phyloP scores from a whole-genome alignment of 2,113 vertebrate species.

The Laterallus jamaicensis region DNA sequence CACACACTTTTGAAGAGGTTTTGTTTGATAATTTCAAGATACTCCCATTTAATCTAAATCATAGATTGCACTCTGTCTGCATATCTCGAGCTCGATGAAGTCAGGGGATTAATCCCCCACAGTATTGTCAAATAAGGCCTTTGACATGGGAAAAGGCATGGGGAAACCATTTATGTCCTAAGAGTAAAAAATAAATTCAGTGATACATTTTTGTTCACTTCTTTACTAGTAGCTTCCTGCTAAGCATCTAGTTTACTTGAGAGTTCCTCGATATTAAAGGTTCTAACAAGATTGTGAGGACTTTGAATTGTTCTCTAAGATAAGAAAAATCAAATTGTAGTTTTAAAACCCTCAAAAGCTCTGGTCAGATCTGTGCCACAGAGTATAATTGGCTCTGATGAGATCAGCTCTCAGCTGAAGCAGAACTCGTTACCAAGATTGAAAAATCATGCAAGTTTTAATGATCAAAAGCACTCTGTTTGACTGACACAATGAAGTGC shows the following conservation, averaged over 20 bases:
- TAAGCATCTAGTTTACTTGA: neutral
- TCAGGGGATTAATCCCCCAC: neutral
- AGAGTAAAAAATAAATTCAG: neutral
- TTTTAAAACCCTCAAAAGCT: neutral
- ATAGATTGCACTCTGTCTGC: neutral
- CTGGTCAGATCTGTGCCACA: neutral
- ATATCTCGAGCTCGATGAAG: neutral
- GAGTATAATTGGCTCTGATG: conserved; percentile 56
- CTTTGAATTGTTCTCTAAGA: neutral
- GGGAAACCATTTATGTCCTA: neutral
- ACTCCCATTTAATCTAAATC: neutral
- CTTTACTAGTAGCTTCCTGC: neutral
- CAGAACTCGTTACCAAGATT: neutral
- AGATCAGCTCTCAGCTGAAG: conserved; percentile 49
- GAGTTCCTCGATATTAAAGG: neutral
- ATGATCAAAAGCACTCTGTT: conserved; percentile 57
- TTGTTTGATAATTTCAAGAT: neutral
- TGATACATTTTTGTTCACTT: neutral
- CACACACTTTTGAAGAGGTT: neutral
- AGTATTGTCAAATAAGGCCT: neutral
- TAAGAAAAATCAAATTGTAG: neutral
- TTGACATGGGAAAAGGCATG: neutral
- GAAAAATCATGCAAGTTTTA: conserved; percentile 50
- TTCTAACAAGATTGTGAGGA: neutral
- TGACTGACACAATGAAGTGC: conserved; percentile 55